Conservation (phyloP, 2,797 vertebrate genomes). For the Heteromormyrus szaboi region DNA sequence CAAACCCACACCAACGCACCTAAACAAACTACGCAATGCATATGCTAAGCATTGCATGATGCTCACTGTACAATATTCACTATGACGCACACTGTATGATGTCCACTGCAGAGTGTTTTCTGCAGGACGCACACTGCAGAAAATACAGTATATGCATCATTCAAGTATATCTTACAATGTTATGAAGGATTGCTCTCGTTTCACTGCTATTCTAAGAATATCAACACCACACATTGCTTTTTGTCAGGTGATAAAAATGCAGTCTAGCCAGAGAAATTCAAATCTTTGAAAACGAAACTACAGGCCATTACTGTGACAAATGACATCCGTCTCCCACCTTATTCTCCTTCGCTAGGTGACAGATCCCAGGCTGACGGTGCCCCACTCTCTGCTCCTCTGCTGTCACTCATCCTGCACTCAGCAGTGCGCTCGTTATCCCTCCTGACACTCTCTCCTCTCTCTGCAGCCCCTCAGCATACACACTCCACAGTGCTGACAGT, state of each 20-base stretch:
- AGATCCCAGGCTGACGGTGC: not conserved
- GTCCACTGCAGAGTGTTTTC: not conserved
- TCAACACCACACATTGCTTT: not conserved
- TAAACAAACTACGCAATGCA: slow-evolving; percentile 1
- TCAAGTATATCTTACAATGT: not conserved
- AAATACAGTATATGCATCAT: not conserved
- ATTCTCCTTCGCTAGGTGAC: not conserved
- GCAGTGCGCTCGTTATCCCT: not conserved
- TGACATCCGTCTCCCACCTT: not conserved
- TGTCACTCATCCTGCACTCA: not conserved
- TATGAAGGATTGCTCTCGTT: not conserved
- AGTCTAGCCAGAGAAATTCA: not conserved
- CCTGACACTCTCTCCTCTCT: not conserved
- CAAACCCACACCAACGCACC: not conserved
- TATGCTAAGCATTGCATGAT: not conserved
- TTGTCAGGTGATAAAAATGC: not conserved
- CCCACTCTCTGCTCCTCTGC: not conserved
- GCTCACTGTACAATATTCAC: not conserved
- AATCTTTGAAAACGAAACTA: not conserved
- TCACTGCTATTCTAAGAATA: not conserved
- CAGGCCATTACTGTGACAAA: not conserved
- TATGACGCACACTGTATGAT: not conserved
- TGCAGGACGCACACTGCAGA: not conserved
- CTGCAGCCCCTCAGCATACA: not conserved
- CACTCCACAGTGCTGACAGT: not conserved